These are phyloP conservation scores for Dasysyrphus tricinctus DNA, from an alignment of 2,888 invertebrate species.

Conservation along the genomic window DNA sequence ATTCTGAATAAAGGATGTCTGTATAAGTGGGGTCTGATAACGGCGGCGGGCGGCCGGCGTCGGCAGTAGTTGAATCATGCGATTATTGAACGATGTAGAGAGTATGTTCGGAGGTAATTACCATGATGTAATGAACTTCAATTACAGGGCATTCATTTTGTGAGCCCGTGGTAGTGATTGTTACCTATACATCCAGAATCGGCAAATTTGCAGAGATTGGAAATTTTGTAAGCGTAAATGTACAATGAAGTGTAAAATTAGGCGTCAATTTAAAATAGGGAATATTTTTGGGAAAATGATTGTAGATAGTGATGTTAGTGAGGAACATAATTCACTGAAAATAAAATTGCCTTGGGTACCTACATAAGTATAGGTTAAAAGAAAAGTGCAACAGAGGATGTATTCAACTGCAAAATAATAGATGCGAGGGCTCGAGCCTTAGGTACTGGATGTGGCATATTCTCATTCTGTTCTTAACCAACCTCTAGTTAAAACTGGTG, in stretches of 20 bases:
- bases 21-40: constrained; percentile 22
- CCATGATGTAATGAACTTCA: constrained; percentile 68
- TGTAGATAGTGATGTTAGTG: neutral
- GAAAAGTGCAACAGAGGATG: too few species aligned
- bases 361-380: too few species aligned
- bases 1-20: constrained; percentile 8
- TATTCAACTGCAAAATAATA: too few species aligned
- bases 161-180: constrained; percentile 25
- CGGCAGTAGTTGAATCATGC: constrained; percentile 34
- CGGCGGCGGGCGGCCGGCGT: neutral
- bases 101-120: constrained; percentile 53
- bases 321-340: neutral
- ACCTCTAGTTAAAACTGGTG: too few species aligned
- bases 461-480: too few species aligned
- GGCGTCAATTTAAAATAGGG: constrained; percentile 25
- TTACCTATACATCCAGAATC: constrained; percentile 2
- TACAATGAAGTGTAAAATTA: constrained; percentile 36
- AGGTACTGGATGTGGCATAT: too few species aligned
- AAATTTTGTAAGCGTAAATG: constrained; percentile 1
- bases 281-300: neutral
- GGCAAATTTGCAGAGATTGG: constrained; percentile 19
- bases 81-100: constrained; percentile 48
- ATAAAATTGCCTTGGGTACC: too few species aligned
- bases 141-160: constrained; percentile 49
- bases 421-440: too few species aligned